A percentile compares a stretch with the other conserved stretches of the same genome.
These are phyloP conservation scores for Caenorhabditis latens DNA, from an alignment of 1,140 invertebrate species.

Conservation along the genomic window DNA sequence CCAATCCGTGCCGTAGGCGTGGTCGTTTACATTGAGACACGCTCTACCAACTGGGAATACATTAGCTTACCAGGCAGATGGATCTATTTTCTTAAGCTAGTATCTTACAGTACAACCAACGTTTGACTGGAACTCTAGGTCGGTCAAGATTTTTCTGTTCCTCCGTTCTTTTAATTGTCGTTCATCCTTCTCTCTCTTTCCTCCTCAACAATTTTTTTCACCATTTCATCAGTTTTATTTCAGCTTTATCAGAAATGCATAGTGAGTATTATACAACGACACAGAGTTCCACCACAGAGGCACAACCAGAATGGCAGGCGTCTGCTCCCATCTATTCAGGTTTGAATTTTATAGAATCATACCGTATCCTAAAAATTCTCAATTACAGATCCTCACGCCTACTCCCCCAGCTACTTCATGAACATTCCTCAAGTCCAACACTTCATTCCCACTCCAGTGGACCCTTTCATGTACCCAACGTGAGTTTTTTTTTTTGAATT, in stretches of 20 bases:
- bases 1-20: constrained; percentile 33
- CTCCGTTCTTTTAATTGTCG: not conserved
- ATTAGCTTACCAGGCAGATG: constrained; percentile 32
- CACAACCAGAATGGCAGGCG: constrained; percentile 19
- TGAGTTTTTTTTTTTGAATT: not conserved
- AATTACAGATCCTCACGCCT: constrained; percentile 31
- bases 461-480: not conserved
- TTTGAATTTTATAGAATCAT: not conserved
- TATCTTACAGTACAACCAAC: not conserved
- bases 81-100: not conserved
- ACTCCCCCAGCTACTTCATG: constrained; percentile 3
- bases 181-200: not conserved
- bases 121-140: not conserved
- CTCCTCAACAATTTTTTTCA: not conserved
- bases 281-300: not conserved
- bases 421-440: not conserved
- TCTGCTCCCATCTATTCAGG: constrained; percentile 15
- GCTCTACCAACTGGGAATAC: not conserved
- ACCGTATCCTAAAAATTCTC: not conserved
- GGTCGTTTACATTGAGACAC: not conserved
- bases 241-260: not conserved
- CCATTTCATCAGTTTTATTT: not conserved
- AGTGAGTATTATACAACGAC: constrained; percentile 21
- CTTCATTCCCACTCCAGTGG: not conserved
- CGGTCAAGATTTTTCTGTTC: not conserved